Percentiles rank a stretch among this genome's conserved stretches.
Conservation (phyloP, 2,888 invertebrate genomes). For the Steinernema carpocapsae region DNA sequence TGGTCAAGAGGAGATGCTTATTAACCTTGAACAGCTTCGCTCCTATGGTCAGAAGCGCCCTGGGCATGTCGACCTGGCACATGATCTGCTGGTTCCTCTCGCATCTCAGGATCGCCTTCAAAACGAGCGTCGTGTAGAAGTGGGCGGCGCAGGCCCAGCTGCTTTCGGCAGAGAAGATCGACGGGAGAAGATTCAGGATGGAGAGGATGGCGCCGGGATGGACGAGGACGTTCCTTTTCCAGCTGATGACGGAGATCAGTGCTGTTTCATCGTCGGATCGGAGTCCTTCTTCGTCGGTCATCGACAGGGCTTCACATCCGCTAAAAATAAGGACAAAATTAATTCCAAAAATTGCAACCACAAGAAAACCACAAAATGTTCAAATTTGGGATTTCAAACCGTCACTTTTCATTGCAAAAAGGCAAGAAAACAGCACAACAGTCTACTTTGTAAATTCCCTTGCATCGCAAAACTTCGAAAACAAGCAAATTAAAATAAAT, state of each 20-base stretch:
- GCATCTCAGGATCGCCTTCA: constrained; percentile 80
- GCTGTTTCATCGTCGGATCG: constrained; percentile 47
- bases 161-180: constrained; percentile 68
- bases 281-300: constrained; percentile 49
- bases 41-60: constrained; percentile 59
- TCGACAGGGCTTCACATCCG: constrained; percentile 13
- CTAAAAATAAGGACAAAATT: neutral
- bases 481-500: too few species aligned
- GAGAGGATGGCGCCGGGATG: constrained; percentile 87
- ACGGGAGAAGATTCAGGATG: constrained; percentile 88
- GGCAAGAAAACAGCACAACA: too few species aligned
- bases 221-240: constrained; percentile 74
- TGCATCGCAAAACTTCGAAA: too few species aligned
- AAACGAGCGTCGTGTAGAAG: constrained; percentile 78
- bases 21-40: constrained; percentile 56
- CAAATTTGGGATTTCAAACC: too few species aligned
- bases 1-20: constrained; percentile 81
- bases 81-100: constrained; percentile 97
- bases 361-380: too few species aligned
- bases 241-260: constrained; percentile 53
- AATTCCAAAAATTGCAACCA: neutral
- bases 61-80: constrained; percentile 89
- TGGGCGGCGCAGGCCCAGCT: constrained; percentile 67
- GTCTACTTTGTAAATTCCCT: too few species aligned
- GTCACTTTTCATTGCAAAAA: too few species aligned